Conservation (phyloP, 2,797 vertebrate species). For the Sarcoramphus papa region DNA sequence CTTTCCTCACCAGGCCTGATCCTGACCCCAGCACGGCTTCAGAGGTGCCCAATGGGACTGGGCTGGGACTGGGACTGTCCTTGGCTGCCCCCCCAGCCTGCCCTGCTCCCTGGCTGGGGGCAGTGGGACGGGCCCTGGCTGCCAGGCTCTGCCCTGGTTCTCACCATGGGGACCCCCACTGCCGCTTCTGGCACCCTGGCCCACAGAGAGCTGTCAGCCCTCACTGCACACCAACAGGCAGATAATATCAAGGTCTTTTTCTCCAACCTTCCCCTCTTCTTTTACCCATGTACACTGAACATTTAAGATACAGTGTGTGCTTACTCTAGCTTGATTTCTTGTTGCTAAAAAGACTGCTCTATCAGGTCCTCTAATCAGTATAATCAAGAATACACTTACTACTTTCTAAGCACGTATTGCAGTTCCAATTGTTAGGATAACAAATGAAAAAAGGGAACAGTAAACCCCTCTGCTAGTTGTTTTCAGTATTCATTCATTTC, state of each 20-base stretch:
- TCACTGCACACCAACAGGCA: fast-evolving
- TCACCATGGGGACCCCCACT: too few relatives aligned
- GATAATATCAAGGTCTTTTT: not conserved
- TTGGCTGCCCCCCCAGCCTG: not conserved
- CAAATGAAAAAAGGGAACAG: not conserved
- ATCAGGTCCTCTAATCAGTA: not conserved
- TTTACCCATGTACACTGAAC: not conserved
- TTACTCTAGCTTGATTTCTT: not conserved
- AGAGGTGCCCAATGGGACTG: not conserved
- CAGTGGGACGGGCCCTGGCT: not conserved
- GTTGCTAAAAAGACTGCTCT: not conserved
- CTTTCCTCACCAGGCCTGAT: not conserved
- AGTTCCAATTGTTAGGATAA: not conserved
- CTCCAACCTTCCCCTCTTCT: not conserved
- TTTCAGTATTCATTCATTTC: not conserved
- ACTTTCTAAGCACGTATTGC: not conserved
- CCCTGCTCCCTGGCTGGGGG: not conserved
- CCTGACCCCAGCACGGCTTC: not conserved
- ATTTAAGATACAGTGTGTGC: not conserved
- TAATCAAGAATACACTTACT: not conserved
- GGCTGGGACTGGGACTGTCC: not conserved
- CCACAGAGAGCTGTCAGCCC: not conserved
- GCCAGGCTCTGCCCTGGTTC: not conserved
- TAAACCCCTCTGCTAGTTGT: not conserved
- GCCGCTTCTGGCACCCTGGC: fast-evolving